phyloP scores from a whole-genome alignment of 2,888 invertebrate species.

The Dryococelus australis region DNA sequence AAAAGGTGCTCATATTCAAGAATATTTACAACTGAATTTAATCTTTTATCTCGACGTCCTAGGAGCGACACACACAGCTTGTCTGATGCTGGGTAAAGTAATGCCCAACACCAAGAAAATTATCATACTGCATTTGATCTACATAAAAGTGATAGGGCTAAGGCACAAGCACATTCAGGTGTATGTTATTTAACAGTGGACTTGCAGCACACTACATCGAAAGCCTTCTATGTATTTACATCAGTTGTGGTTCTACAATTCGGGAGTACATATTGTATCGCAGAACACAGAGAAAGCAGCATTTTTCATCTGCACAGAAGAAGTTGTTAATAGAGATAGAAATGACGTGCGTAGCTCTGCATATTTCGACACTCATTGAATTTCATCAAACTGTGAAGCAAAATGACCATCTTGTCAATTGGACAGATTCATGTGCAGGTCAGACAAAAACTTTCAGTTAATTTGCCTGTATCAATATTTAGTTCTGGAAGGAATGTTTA shows the following conservation, averaged over 20 bases:
- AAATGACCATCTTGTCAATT: conserved; percentile 48
- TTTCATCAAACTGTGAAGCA: neutral
- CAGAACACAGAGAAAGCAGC: neutral
- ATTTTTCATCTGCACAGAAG: neutral
- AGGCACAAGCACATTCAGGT: neutral
- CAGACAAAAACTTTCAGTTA: conserved; percentile 44
- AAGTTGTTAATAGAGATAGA: neutral
- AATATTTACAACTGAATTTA: conserved; percentile 50
- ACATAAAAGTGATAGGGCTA: neutral
- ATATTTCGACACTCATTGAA: conserved; percentile 32
- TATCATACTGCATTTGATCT: neutral
- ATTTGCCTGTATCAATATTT: conserved; percentile 42
- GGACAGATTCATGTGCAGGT: conserved; percentile 41
- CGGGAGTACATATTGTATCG: neutral
- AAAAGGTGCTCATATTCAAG: conserved; percentile 47
- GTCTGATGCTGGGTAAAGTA: conserved; percentile 44
- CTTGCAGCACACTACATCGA: too few species aligned
- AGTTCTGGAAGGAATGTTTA: conserved; percentile 49
- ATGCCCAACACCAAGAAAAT: conserved; percentile 21
- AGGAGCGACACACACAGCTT: conserved; percentile 45
- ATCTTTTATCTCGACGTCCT: conserved; percentile 49
- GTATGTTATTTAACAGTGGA: too few species aligned
- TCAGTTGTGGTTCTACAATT: neutral
- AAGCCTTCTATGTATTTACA: too few species aligned
- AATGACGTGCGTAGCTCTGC: conserved; percentile 32